A percentile compares a stretch with the other conserved stretches of the same genome.
phyloP scores from a whole-genome alignment of 2,797 vertebrate species.

The Huso huso region DNA sequence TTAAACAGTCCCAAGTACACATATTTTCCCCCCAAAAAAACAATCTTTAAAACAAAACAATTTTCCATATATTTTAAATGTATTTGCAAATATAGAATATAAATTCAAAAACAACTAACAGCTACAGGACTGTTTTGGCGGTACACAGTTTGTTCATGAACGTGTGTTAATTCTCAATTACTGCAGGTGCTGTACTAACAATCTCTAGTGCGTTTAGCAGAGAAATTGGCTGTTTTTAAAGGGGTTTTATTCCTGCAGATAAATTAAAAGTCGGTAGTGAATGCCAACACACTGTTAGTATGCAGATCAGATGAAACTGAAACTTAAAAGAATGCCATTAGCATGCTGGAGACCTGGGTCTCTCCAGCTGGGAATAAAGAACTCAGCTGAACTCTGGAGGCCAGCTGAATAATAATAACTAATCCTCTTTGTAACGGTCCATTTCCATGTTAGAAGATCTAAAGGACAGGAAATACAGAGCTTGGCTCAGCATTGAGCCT shows the following conservation, averaged over 20 bases:
- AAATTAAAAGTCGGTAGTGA: conserved; percentile 52
- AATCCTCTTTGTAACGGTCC: conserved; percentile 60
- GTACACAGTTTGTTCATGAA: conserved; percentile 21
- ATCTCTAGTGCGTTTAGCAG: conserved; percentile 44
- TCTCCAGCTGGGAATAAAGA: conserved; percentile 41
- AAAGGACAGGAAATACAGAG: conserved; percentile 65
- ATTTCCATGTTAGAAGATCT: conserved; percentile 71
- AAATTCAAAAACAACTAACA: too few species aligned
- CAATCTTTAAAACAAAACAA: too few species aligned
- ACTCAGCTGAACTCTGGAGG: conserved; percentile 48
- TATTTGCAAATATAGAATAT: too few species aligned
- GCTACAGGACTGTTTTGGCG: not conserved
- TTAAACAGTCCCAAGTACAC: not conserved
- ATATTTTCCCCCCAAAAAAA: not conserved
- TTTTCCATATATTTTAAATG: too few species aligned
- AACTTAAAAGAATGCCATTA: conserved; percentile 55
- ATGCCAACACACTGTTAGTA: conserved; percentile 58
- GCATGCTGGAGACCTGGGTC: conserved; percentile 58
- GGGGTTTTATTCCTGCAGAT: conserved; percentile 34
- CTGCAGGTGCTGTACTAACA: conserved; percentile 42
- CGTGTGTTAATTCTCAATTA: conserved; percentile 31
- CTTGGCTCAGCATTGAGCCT: conserved; percentile 49
- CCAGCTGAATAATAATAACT: conserved; percentile 49
- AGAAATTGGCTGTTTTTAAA: conserved; percentile 47
- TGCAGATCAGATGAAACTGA: conserved; percentile 42